Conservation (phyloP, 2,797 vertebrate genomes). For the Peromyscus aztecus region DNA sequence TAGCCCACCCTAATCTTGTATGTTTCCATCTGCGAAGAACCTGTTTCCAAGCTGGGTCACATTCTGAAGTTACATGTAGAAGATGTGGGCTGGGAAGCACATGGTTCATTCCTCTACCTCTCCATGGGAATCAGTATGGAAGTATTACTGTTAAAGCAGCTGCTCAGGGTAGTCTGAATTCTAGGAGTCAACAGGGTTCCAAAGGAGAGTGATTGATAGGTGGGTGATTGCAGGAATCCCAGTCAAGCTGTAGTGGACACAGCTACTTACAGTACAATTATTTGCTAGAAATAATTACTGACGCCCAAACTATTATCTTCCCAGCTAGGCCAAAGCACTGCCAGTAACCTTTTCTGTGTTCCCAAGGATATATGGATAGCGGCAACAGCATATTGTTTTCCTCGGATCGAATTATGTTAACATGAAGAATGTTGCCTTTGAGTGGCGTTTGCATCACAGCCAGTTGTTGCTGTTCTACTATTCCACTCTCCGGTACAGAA, state of each 20-base stretch:
- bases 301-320: not conserved
- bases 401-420: constrained; percentile 61
- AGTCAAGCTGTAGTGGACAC: not conserved
- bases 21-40: not conserved
- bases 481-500: not conserved
- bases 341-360: constrained; percentile 55
- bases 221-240: not conserved
- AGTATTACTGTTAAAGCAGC: not conserved
- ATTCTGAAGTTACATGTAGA: not conserved
- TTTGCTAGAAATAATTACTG: constrained; percentile 74
- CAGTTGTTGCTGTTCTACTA: not conserved
- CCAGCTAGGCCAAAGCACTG: not conserved
- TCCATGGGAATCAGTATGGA: not conserved
- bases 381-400: constrained; percentile 71
- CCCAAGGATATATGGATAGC: constrained; percentile 64
- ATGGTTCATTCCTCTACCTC: not conserved
- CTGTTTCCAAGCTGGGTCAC: not conserved
- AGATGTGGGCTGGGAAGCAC: no score
- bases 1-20: not conserved
- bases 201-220: not conserved
- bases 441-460: not conserved
- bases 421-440: constrained; percentile 63
- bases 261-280: constrained; percentile 69
- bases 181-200: not conserved
- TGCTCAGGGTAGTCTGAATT: not conserved